A percentile compares a stretch with the other conserved stretches of the same genome.
phyloP scores from a whole-genome alignment of 2,888 invertebrate genomes.

The Halictus ligatus region DNA sequence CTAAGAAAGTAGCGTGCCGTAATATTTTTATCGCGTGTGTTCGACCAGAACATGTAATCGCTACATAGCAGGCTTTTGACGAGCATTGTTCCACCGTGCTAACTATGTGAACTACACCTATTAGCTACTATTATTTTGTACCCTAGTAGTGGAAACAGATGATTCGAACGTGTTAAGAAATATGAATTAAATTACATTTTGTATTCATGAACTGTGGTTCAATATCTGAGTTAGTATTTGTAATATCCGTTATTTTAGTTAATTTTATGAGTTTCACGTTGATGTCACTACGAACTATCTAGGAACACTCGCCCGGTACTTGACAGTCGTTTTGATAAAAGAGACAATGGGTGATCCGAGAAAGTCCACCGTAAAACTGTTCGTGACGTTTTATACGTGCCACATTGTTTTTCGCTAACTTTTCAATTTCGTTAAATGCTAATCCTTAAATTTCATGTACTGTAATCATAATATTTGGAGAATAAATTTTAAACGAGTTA shows the following conservation, averaged over 20 bases:
- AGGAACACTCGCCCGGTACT: too few relatives aligned
- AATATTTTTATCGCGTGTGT: conserved; percentile 6
- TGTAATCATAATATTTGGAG: too few relatives aligned
- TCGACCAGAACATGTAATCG: not conserved
- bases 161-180: not conserved
- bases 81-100: not conserved
- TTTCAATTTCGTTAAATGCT: not conserved
- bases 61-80: not conserved
- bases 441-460: too few relatives aligned
- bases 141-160: not conserved
- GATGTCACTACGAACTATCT: too few relatives aligned
- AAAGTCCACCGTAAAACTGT: too few relatives aligned
- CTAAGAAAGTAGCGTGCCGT: not conserved
- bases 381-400: not conserved
- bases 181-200: not conserved
- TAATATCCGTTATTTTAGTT: not conserved
- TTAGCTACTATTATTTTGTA: not conserved
- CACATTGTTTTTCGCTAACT: not conserved
- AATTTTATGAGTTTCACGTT: not conserved
- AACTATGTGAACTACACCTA: not conserved
- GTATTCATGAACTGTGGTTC: not conserved
- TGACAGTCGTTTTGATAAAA: not conserved
- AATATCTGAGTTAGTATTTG: not conserved
- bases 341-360: not conserved
- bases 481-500: too few relatives aligned